These are phyloP conservation scores for Pogona vitticeps DNA, from an alignment of 2,113 vertebrate species.

Conservation along the genomic window DNA sequence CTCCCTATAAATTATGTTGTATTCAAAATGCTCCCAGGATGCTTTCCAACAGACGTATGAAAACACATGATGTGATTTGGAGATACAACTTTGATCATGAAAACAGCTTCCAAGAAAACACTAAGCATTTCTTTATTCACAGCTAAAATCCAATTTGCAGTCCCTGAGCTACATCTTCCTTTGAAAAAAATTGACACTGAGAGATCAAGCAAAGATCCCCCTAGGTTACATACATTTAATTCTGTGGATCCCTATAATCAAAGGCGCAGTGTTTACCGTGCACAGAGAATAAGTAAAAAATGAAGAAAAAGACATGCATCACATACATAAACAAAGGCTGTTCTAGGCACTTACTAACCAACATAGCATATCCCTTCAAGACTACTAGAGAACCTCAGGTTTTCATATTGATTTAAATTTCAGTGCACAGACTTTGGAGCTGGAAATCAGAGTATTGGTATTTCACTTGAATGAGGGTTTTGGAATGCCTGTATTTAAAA, in stretches of 20 bases:
- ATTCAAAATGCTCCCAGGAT: not conserved
- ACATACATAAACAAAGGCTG: not conserved
- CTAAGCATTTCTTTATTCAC: not conserved
- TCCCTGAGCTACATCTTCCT: not conserved
- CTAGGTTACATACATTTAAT: not conserved
- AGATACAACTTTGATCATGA: not conserved
- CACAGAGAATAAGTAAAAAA: not conserved
- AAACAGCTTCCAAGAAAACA: not conserved
- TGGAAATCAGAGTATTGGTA: not conserved
- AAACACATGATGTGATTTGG: not conserved
- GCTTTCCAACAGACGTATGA: not conserved
- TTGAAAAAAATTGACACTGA: not conserved
- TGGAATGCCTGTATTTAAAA: not conserved
- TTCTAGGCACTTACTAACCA: not conserved
- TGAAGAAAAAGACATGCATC: not conserved
- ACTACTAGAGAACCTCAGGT: not conserved
- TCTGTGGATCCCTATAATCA: not conserved
- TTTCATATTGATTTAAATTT: not conserved
- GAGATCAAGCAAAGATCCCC: not conserved
- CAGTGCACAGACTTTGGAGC: too few relatives aligned
- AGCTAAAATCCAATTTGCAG: not conserved
- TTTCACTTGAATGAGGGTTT: not conserved
- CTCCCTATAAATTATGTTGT: not conserved
- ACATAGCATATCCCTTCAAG: not conserved
- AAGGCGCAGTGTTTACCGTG: not conserved